A percentile compares a stretch with the other conserved stretches of the same genome.
Conservation (phyloP, 2,888 invertebrate species). For the Prenolepis imparis region DNA sequence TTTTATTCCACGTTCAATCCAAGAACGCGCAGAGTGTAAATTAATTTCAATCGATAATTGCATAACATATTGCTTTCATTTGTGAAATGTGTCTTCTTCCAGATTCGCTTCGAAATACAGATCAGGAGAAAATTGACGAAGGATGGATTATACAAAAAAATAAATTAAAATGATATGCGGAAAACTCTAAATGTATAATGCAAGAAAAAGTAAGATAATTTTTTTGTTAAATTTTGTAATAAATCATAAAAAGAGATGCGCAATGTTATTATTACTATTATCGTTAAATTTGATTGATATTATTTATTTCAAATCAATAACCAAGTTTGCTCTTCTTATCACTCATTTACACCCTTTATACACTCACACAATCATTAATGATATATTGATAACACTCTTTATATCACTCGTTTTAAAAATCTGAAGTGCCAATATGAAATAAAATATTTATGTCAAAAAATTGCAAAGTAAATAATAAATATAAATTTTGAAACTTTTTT, state of each 20-base stretch:
- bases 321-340: not conserved
- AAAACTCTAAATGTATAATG: not conserved
- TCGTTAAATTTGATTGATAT: not conserved
- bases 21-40: constrained; percentile 6
- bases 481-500: constrained; percentile 11
- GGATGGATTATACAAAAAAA: not conserved
- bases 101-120: not conserved
- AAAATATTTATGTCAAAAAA: not conserved
- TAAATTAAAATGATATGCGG: not conserved
- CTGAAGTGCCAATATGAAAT: not conserved
- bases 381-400: not conserved
- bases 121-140: not conserved
- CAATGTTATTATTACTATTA: not conserved
- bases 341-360: not conserved
- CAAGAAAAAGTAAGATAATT: not conserved
- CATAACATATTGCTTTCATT: constrained; percentile 4
- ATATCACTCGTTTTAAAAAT: not conserved
- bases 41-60: constrained; percentile 24
- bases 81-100: not conserved
- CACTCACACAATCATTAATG: not conserved
- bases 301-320: not conserved
- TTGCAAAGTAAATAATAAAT: constrained; percentile 4
- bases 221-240: constrained; percentile 5
- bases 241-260: not conserved
- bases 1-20: not conserved